Percentiles rank a stretch among this genome's conserved stretches.
These are phyloP conservation scores for Thymelicus sylvestris DNA, from an alignment of 2,888 invertebrate species.

Conservation along the genomic window DNA sequence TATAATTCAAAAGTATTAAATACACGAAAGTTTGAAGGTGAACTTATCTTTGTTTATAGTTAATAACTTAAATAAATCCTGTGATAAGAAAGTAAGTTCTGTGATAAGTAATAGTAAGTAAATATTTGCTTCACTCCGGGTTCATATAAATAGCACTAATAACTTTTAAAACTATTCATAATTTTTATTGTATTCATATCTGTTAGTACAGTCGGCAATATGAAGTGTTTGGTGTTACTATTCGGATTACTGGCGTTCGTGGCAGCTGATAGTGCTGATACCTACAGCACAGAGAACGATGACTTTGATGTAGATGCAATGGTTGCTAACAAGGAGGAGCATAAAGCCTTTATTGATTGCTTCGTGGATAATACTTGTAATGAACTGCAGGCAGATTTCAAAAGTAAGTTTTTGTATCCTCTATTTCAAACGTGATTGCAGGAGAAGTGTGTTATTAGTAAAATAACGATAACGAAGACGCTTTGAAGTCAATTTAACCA, in stretches of 20 bases:
- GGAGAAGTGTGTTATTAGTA: background rate
- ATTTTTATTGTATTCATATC: background rate
- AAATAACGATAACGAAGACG: background rate
- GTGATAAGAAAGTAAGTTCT: conserved; percentile 8
- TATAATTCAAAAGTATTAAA: background rate
- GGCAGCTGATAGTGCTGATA: conserved; percentile 54
- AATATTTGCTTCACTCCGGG: background rate
- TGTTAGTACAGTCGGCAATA: conserved; percentile 42
- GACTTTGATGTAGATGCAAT: conserved; percentile 62
- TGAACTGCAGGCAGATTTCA: conserved; percentile 54
- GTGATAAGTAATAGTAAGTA: background rate
- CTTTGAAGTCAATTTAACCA: no score
- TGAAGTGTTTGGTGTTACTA: conserved; percentile 59
- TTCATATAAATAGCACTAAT: conserved; percentile 4
- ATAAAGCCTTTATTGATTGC: conserved; percentile 56
- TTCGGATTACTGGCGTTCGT: conserved; percentile 50
- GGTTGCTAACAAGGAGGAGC: conserved; percentile 44
- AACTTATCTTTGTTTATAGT: conserved; percentile 10
- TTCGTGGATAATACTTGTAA: conserved; percentile 63
- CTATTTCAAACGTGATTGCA: background rate
- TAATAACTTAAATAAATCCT: conserved; percentile 5
- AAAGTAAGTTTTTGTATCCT: conserved; percentile 57
- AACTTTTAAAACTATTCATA: conserved; percentile 43
- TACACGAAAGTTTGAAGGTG: conserved; percentile 12
- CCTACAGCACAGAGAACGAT: conserved; percentile 64